Evolutionary conservation across 2,888 invertebrate species (phyloP), one percentile per base, ranked within the genome.

Genomic region (Eledona agricola): DNA sequence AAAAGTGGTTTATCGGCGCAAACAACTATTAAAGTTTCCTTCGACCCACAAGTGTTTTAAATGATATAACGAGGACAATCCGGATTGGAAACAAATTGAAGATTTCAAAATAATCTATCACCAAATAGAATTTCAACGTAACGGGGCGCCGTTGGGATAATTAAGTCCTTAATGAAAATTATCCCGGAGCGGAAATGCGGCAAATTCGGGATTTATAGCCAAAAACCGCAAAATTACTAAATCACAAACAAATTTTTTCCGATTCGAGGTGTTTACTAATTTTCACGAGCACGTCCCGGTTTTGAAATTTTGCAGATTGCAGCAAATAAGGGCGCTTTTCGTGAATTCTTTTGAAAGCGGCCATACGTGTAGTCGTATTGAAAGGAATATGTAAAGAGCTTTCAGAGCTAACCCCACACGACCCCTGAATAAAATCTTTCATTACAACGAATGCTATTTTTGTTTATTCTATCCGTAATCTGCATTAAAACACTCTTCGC

Each of bases 11-110:
- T 47, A 47, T 47, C 47, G 26, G 49, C 52, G 28, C 56, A 52
- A 56, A 56, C 38, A 51, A 49, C 47, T 50, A 54, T 50, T 54
- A 37, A 34, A 55, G 50, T 55, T 43, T 47, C 47, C 42, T 53
- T 49, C 53, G 49, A 53, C 23, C 28, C 17, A 29, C 34, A 53
- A 53, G 47, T 53, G 49, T 35, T 4, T 42, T 53, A 53, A 53
- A 53, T 53, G 49, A 53, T 53, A 51, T 45, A 51, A 51, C 28
- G n/a, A n/a, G 20, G 28, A 7, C 19, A 6, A 16, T 45, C 37
- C 29, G n/a, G n/a, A n/a, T n/a, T n/a, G n/a, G n/a, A n/a, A n/a
- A n/a, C n/a, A n/a, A n/a, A n/a, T n/a, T 51, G 45, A 51, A 51
- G 43, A 43, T 19, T 15, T 4, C 3, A 10, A 32, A 45, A 45